These are phyloP conservation scores for Sebastiscus albofasciatus DNA, from an alignment of 2,797 vertebrate species.

Conservation along the genomic window DNA sequence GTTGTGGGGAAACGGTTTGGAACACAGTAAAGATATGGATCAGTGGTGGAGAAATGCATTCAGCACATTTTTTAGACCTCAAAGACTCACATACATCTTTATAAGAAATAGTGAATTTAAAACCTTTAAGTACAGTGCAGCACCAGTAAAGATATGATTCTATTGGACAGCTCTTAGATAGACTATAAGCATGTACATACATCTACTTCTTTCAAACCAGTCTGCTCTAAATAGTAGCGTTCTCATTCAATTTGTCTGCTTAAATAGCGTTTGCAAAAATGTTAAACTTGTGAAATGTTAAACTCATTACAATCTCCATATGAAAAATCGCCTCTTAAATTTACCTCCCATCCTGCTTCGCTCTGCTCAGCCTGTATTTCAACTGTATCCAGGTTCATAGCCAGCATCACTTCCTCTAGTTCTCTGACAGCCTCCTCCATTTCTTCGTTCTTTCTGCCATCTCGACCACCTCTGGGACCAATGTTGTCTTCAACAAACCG, in stretches of 20 bases:
- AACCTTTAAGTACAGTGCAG: neutral
- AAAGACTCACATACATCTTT: neutral
- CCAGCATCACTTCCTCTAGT: slow-evolving; percentile 82
- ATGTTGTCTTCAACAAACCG: slow-evolving; percentile 87
- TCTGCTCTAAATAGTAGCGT: neutral
- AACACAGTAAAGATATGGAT: neutral
- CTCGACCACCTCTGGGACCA: slow-evolving; percentile 8
- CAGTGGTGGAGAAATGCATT: neutral
- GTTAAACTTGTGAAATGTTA: neutral
- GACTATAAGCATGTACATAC: neutral
- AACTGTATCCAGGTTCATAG: slow-evolving; percentile 79
- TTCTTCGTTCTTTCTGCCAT: neutral
- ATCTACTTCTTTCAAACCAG: neutral
- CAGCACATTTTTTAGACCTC: neutral
- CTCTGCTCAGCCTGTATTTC: slow-evolving; percentile 42
- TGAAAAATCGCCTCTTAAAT: neutral
- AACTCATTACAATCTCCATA: neutral
- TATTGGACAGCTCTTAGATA: neutral
- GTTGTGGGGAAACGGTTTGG: neutral
- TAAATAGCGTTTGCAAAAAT: neutral
- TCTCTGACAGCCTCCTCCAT: slow-evolving; percentile 53
- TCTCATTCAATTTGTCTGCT: neutral
- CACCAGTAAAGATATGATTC: fast-evolving
- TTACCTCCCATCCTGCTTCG: slow-evolving; percentile 75
- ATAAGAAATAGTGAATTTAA: neutral